phyloP scores from a whole-genome alignment of 2,113 vertebrate species.

The Triplophysa dalaica region DNA sequence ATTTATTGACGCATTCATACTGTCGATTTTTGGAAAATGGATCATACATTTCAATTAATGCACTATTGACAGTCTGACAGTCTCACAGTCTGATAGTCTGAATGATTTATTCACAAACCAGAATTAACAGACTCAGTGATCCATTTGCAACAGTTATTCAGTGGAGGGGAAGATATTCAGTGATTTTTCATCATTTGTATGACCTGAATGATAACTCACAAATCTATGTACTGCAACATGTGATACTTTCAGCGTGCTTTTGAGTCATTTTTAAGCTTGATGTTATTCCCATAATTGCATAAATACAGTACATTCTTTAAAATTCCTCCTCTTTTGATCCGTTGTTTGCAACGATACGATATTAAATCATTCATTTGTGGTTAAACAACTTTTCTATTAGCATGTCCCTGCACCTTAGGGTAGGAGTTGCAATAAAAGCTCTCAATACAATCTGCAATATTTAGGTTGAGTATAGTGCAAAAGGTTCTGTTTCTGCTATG shows the following conservation, averaged over 20 bases:
- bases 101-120: not conserved
- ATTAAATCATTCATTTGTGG: too few species aligned
- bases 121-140: too few species aligned
- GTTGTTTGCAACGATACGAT: not conserved
- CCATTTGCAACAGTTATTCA: too few species aligned
- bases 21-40: not conserved
- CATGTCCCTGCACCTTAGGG: not conserved
- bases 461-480: not conserved
- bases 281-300: too few species aligned
- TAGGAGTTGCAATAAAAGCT: not conserved
- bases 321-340: not conserved
- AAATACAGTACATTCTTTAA: not conserved
- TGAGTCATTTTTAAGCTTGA: too few species aligned
- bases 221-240: too few species aligned
- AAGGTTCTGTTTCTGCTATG: not conserved
- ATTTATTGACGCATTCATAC: not conserved
- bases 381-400: not conserved
- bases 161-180: too few species aligned
- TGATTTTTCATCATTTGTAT: too few species aligned
- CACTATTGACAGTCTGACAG: not conserved
- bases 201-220: too few species aligned
- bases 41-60: slow-evolving; percentile 16
- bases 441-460: not conserved
- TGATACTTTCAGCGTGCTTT: too few species aligned
- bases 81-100: not conserved